Evolutionary conservation across 1,140 invertebrate species (phyloP), one percentile per base, ranked within the genome.

Genomic region (Cyclargus thomasi): DNA sequence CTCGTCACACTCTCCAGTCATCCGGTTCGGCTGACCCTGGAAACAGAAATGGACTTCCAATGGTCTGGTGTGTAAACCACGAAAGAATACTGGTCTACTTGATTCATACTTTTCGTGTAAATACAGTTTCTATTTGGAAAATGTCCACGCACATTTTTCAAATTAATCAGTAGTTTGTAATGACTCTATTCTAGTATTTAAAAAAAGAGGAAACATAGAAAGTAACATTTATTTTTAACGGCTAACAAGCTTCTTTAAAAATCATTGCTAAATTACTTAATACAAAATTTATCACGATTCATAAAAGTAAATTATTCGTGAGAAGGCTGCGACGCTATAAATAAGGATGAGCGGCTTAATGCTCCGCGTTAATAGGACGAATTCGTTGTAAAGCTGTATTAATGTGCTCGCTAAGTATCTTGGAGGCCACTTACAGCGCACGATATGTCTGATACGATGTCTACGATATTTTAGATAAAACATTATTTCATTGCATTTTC

Each of bases 11-110:
- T 94, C 91, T 0, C 95, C 95, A 0, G 94, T 96, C n/a, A 86
- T 91, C 57, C 95, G 89, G 77, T 97, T 96, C 0, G 95, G 95
- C 79, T 96, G 95, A 11, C 95, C 95, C 94, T 95, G 76, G 53
- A 91, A 92, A 47, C 39, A 47, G 8, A 29, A 29, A 1, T 29
- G 2, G 23, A 23, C 23, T 23, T 23, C 23, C 23, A 39, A 6
- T 16, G 39, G 36, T 14, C 39, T 14, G n/a, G n/a, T n/a, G n/a
- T n/a, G n/a, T n/a, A n/a, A n/a, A n/a, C n/a, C n/a, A n/a, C n/a
- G n/a, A n/a, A n/a, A n/a, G n/a, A n/a, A n/a, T n/a, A n/a, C n/a
- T n/a, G n/a, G n/a, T n/a, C n/a, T n/a, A n/a, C n/a, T n/a, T n/a
- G n/a, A n/a, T n/a, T n/a, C n/a, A n/a, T n/a, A n/a, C n/a, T n/a